These are phyloP conservation scores for Frankliniella intonsa DNA, from an alignment of 2,888 invertebrate genomes.

Conservation along the genomic window DNA sequence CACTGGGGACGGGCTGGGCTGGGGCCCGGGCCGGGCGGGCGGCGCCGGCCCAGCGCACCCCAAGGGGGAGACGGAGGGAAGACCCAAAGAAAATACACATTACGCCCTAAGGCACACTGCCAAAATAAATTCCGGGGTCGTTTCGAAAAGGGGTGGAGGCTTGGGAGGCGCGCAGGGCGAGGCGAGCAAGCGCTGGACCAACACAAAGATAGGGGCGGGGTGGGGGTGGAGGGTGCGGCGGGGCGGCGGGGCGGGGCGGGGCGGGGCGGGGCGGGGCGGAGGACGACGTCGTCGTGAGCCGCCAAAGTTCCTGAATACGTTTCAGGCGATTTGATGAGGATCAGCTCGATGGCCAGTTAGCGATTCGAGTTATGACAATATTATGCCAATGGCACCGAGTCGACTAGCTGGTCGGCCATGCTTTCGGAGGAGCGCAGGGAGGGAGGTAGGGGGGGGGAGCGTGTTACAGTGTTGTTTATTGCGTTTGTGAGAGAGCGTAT, in stretches of 20 bases:
- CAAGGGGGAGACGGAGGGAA: background rate
- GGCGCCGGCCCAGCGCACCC: too few species aligned
- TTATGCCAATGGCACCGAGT: conserved; percentile 16
- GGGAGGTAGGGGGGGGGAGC: background rate
- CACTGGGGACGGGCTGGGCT: too few species aligned
- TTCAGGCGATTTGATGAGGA: conserved; percentile 13
- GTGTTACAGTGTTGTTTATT: conserved; percentile 6
- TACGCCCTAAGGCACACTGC: background rate
- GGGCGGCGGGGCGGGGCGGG: background rate
- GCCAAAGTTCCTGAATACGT: conserved; percentile 20
- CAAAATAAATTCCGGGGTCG: conserved; percentile 9
- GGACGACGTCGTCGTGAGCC: background rate
- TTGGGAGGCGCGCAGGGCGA: background rate
- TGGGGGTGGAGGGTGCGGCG: background rate
- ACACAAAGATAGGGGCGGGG: background rate
- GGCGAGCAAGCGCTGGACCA: background rate
- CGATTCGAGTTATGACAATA: conserved; percentile 17
- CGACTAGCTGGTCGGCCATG: background rate
- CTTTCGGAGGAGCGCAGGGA: background rate
- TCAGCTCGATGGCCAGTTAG: conserved; percentile 15
- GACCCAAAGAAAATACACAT: conserved; percentile 17
- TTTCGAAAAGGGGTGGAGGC: too few species aligned
- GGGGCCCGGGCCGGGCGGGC: too few species aligned
- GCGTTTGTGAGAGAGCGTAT: background rate
- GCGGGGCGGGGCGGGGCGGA: background rate